Conservation (phyloP, 2,888 invertebrate species). For the Teinopalpus imperialis region DNA sequence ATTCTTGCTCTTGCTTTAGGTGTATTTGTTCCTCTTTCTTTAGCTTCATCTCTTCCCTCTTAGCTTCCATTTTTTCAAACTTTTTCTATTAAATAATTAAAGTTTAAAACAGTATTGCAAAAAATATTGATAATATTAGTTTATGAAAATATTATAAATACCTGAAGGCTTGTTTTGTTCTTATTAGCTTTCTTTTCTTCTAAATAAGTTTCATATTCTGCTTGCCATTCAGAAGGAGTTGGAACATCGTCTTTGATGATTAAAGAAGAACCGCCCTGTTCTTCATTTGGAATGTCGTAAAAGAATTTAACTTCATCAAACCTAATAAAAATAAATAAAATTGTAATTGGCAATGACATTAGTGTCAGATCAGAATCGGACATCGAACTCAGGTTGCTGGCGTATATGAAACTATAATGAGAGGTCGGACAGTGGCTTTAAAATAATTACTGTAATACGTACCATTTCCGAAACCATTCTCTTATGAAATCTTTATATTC, state of each 20-base stretch:
- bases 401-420: no score
- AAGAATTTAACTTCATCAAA: constrained; percentile 51
- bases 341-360: no score
- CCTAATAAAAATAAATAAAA: constrained; percentile 46
- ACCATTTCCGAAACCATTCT: constrained; percentile 64
- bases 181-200: constrained; percentile 45
- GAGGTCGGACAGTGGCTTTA: no score
- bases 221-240: constrained; percentile 53
- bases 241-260: constrained; percentile 53
- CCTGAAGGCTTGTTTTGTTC: constrained; percentile 40
- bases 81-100: constrained; percentile 42
- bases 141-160: constrained; percentile 21
- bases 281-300: constrained; percentile 52
- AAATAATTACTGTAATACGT: neutral
- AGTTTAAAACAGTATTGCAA: neutral
- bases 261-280: constrained; percentile 44
- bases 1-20: constrained; percentile 42
- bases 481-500: constrained; percentile 53
- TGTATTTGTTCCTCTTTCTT: constrained; percentile 46
- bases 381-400: no score
- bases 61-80: constrained; percentile 44
- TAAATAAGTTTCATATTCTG: constrained; percentile 46
- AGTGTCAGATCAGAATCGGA: no score
- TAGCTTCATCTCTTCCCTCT: constrained; percentile 38
- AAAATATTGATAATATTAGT: neutral